A percentile compares a stretch with the other conserved stretches of the same genome.
These are phyloP conservation scores for Numida meleagris DNA, from an alignment of 2,113 vertebrate genomes.

Conservation along the genomic window DNA sequence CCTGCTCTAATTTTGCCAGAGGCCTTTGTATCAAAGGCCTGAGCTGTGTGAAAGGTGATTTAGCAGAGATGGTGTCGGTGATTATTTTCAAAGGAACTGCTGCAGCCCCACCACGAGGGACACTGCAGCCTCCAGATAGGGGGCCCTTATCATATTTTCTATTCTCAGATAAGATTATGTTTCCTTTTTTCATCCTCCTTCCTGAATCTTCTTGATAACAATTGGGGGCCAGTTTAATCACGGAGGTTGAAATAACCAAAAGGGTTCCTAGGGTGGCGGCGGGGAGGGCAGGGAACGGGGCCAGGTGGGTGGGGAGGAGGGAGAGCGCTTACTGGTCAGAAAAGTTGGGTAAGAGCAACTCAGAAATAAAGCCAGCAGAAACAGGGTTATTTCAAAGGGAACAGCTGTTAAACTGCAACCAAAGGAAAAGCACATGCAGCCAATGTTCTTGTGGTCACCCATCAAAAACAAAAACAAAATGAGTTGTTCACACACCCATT, in stretches of 20 bases:
- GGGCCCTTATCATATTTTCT: conserved; percentile 77
- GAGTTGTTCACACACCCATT: conserved; percentile 25
- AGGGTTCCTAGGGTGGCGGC: conserved; percentile 38
- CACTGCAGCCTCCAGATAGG: conserved; percentile 77
- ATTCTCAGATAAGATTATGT: conserved; percentile 78
- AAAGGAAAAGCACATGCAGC: conserved; percentile 56
- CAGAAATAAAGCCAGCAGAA: conserved; percentile 39
- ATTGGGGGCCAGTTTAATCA: conserved; percentile 72
- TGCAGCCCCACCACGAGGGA: conserved; percentile 76
- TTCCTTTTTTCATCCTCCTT: conserved; percentile 77
- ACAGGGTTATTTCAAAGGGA: conserved; percentile 41
- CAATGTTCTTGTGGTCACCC: conserved; percentile 23
- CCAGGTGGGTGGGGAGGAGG: conserved; percentile 39
- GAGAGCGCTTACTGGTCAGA: background rate
- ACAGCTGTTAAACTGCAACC: conserved; percentile 67
- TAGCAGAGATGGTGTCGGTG: conserved; percentile 75
- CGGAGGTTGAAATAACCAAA: conserved; percentile 66
- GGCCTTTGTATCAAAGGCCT: conserved; percentile 75
- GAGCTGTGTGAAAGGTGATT: conserved; percentile 78
- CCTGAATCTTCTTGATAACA: conserved; percentile 79
- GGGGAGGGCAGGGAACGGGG: conserved; percentile 30
- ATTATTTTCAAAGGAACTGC: conserved; percentile 78
- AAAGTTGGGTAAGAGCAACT: conserved; percentile 55
- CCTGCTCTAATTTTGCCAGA: conserved; percentile 76
- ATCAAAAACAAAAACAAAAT: conserved; percentile 47